Conservation (phyloP, 2,888 invertebrate species). For the Brenthis ino region DNA sequence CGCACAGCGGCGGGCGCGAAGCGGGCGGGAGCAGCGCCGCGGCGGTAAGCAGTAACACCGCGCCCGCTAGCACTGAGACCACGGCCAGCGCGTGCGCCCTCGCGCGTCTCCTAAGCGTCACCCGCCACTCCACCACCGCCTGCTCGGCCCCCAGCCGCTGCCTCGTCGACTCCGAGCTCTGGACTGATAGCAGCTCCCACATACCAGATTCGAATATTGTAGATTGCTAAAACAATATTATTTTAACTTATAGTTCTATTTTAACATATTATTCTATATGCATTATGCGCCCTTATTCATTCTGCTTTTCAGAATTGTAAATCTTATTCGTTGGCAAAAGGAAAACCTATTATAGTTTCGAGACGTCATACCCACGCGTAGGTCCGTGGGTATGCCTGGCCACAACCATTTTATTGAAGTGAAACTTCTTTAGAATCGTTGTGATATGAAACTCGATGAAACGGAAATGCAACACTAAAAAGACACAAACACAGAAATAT, state of each 20-base stretch:
- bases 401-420: no score
- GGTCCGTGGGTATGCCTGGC: no score
- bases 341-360: no score
- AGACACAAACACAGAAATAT: no score
- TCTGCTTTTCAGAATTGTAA: no score
- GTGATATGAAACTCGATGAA: no score
- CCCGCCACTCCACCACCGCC: conserved; percentile 50
- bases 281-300: neutral
- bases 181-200: conserved; percentile 59
- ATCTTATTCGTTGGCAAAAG: no score
- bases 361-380: no score
- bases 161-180: conserved; percentile 42
- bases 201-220: conserved; percentile 60
- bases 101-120: conserved; percentile 55
- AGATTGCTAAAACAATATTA: conserved; percentile 16
- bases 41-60: conserved; percentile 52
- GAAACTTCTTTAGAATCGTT: no score
- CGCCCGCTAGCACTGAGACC: conserved; percentile 49
- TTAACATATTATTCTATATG: neutral
- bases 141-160: conserved; percentile 37
- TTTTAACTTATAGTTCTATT: neutral
- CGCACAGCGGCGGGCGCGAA: conserved; percentile 59
- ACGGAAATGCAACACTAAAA: no score
- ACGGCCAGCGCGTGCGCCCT: conserved; percentile 55
- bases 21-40: conserved; percentile 55